These are phyloP conservation scores for Brachionus rubens DNA, from an alignment of 1,140 invertebrate genomes.

Conservation along the genomic window DNA sequence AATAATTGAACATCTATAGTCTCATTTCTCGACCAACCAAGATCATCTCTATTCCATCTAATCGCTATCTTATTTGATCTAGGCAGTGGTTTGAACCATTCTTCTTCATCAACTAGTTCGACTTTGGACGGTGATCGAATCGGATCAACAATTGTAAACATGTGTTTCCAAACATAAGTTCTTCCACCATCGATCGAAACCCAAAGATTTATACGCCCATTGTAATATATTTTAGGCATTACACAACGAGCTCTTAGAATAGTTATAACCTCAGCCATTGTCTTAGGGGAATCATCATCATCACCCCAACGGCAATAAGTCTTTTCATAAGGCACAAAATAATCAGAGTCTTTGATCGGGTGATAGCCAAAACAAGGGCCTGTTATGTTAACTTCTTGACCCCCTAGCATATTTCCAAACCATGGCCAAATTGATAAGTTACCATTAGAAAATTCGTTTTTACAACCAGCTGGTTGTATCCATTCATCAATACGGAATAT, in stretches of 20 bases:
- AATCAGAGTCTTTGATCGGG: conserved; percentile 9
- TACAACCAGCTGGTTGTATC: conserved; percentile 81
- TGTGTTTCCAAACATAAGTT: conserved; percentile 42
- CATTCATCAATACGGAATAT: conserved; percentile 91
- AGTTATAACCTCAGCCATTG: conserved; percentile 31
- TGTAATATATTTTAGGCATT: conserved; percentile 20
- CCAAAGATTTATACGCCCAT: conserved; percentile 46
- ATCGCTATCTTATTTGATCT: conserved; percentile 15
- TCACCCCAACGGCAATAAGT: conserved; percentile 45
- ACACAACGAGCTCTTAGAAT: conserved; percentile 45
- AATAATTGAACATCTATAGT: conserved; percentile 45
- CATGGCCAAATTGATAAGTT: conserved; percentile 82
- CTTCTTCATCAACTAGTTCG: conserved; percentile 8
- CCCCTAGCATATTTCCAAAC: conserved; percentile 89
- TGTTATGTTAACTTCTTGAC: conserved; percentile 87
- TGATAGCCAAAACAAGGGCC: conserved; percentile 74
- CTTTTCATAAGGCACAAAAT: conserved; percentile 41
- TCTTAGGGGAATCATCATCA: conserved; percentile 1
- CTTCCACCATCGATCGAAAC: conserved; percentile 32
- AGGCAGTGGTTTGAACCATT: conserved; percentile 37
- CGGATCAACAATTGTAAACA: conserved; percentile 41
- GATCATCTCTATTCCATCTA: conserved; percentile 42
- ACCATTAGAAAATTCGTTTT: conserved; percentile 52
- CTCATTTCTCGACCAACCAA: conserved; percentile 37
- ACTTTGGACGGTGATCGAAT: conserved; percentile 22